phyloP scores from a whole-genome alignment of 1,140 invertebrate genomes.

The Xylocopa sonorina region DNA sequence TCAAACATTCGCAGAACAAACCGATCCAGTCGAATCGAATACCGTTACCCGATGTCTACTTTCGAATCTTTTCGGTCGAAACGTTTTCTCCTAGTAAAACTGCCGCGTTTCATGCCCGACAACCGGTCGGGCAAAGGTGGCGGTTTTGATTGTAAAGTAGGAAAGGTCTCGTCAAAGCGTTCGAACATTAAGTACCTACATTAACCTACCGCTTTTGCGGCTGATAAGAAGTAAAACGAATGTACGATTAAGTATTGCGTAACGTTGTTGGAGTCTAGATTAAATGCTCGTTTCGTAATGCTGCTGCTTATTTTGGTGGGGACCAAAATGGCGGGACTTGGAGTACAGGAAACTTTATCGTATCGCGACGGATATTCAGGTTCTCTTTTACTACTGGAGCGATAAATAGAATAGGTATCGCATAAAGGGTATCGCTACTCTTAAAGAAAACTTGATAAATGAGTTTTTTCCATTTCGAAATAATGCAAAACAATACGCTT shows the following conservation, averaged over 20 bases:
- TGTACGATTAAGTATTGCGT: not conserved
- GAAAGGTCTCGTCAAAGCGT: not conserved
- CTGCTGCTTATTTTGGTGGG: not conserved
- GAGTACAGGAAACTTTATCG: too few species aligned
- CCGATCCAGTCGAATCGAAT: not conserved
- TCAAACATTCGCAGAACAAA: too few species aligned
- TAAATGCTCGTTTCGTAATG: not conserved
- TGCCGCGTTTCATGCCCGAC: not conserved
- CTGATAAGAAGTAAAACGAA: not conserved
- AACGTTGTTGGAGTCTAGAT: not conserved
- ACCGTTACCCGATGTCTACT: not conserved
- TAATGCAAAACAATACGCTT: too few species aligned
- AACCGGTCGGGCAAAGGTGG: not conserved
- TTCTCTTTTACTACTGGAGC: too few species aligned
- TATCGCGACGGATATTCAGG: too few species aligned
- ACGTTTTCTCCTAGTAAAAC: not conserved
- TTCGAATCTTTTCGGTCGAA: not conserved
- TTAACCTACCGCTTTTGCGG: not conserved
- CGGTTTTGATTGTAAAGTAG: not conserved
- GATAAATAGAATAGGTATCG: not conserved
- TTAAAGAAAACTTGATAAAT: not conserved
- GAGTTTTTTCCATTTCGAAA: not conserved
- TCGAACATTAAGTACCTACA: not conserved
- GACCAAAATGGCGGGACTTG: slow-evolving; percentile 37
- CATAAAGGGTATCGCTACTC: not conserved